Evolutionary conservation across 2,113 vertebrate species (phyloP).

Genomic region (Triplophysa tibetana): DNA sequence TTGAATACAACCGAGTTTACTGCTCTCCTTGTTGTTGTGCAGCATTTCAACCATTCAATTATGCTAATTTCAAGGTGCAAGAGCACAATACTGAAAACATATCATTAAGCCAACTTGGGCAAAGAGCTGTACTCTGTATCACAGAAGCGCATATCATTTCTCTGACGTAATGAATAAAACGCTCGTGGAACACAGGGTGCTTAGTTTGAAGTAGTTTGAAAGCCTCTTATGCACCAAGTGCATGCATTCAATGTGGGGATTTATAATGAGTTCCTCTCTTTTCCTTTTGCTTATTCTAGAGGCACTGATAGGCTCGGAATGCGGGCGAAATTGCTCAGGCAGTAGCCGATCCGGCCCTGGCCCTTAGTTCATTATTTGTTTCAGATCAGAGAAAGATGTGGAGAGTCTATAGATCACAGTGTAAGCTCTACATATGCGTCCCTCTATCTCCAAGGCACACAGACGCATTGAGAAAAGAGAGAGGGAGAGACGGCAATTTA

Average conservation of each 20-base stretch:
- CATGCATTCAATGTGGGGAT: constrained; percentile 48
- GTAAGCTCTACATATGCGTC: constrained; percentile 61
- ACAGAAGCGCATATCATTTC: constrained; percentile 50
- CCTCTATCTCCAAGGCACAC: constrained; percentile 50
- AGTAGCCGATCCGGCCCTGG: constrained; percentile 45
- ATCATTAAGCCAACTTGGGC: constrained; percentile 48
- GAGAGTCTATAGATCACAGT: constrained; percentile 50
- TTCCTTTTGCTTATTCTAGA: constrained; percentile 40
- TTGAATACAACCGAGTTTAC: constrained; percentile 57
- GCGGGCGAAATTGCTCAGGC: constrained; percentile 45
- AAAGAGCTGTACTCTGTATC: constrained; percentile 46
- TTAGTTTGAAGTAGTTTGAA: constrained; percentile 55
- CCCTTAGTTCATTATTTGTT: constrained; percentile 45
- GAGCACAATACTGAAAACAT: constrained; percentile 57
- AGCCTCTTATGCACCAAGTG: constrained; percentile 55
- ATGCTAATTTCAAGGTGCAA: constrained; percentile 61
- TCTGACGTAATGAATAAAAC: constrained; percentile 53
- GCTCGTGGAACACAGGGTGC: constrained; percentile 48
- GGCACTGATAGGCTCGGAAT: constrained; percentile 47
- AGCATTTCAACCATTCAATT: constrained; percentile 63
- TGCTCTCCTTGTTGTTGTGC: constrained; percentile 57
- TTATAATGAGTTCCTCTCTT: constrained; percentile 55
- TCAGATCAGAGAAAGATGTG: constrained; percentile 50
- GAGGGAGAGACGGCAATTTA: constrained; percentile 70
- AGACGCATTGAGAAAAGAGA: constrained; percentile 36